Percentiles rank a stretch among this genome's conserved stretches.
These are phyloP conservation scores for Enteromius radiatus DNA, from an alignment of 2,797 vertebrate species.

Conservation along the genomic window DNA sequence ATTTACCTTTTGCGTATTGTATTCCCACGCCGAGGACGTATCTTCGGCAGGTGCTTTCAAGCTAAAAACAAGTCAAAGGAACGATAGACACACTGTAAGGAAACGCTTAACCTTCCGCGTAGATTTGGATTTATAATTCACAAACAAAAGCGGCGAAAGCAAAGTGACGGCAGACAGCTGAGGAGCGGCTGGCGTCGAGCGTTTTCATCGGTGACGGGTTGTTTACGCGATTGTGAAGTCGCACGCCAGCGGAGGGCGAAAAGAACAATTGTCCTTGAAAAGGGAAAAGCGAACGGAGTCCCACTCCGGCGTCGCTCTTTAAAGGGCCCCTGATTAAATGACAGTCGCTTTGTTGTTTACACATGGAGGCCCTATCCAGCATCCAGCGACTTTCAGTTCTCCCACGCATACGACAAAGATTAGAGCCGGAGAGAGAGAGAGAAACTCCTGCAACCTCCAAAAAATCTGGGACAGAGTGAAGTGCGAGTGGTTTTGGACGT, in stretches of 20 bases:
- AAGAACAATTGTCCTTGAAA: conserved; percentile 63
- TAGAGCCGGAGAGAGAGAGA: conserved; percentile 31
- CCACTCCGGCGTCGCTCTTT: conserved; percentile 57
- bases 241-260: conserved; percentile 45
- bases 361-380: conserved; percentile 53
- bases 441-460: conserved; percentile 59
- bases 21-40: background rate
- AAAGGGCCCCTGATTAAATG: conserved; percentile 64
- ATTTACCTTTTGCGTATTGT: conserved; percentile 44
- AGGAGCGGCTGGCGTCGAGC: conserved; percentile 31
- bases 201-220: conserved; percentile 54
- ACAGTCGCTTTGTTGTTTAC: conserved; percentile 66
- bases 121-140: conserved; percentile 59
- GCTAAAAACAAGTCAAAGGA: conserved; percentile 49
- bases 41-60: conserved; percentile 40
- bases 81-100: conserved; percentile 32
- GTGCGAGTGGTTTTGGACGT: conserved; percentile 42
- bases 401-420: conserved; percentile 48
- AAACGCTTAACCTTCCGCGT: conserved; percentile 50
- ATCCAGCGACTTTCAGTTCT: conserved; percentile 46
- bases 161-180: conserved; percentile 55
- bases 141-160: conserved; percentile 51
- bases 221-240: conserved; percentile 57
- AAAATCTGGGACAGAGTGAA: conserved; percentile 60
- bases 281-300: conserved; percentile 49